Evolutionary conservation across 2,113 vertebrate genomes (phyloP).

Genomic region (Sitta europaea): DNA sequence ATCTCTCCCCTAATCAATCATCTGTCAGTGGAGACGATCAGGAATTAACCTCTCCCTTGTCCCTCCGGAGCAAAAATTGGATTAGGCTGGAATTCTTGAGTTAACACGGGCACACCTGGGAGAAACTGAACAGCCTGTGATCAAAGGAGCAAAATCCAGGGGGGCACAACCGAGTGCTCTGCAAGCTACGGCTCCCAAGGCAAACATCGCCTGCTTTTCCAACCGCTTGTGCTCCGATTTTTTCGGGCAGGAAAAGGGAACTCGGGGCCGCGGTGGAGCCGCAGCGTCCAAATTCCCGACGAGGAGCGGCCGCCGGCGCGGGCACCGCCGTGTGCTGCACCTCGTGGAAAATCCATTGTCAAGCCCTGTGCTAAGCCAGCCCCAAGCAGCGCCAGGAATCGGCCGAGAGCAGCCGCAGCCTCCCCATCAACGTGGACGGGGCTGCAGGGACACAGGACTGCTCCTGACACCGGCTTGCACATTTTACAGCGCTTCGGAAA

Average conservation of each 20-base stretch:
- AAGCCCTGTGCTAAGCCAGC: background rate
- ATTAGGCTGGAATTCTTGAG: background rate
- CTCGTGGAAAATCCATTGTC: slow-evolving; percentile 22
- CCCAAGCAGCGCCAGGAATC: background rate
- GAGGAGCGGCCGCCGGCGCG: fast-evolving
- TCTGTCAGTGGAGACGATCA: background rate
- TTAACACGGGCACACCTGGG: background rate
- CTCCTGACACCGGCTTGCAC: background rate
- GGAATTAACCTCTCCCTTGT: background rate
- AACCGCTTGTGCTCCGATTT: fast-evolving
- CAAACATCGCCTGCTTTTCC: background rate
- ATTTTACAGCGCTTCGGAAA: background rate
- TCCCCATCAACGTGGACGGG: slow-evolving; percentile 19
- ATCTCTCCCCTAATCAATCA: background rate
- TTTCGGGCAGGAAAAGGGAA: fast-evolving
- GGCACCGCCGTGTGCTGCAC: background rate
- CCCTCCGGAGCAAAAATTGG: background rate
- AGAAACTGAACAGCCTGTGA: background rate
- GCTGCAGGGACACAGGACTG: background rate
- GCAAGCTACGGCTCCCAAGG: fast-evolving
- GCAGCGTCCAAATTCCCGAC: background rate
- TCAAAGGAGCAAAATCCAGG: background rate
- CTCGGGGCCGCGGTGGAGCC: background rate
- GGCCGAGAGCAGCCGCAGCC: background rate
- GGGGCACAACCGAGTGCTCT: background rate